Evolutionary conservation across 2,797 vertebrate genomes (phyloP).

Genomic region (Acanthiza pusilla): DNA sequence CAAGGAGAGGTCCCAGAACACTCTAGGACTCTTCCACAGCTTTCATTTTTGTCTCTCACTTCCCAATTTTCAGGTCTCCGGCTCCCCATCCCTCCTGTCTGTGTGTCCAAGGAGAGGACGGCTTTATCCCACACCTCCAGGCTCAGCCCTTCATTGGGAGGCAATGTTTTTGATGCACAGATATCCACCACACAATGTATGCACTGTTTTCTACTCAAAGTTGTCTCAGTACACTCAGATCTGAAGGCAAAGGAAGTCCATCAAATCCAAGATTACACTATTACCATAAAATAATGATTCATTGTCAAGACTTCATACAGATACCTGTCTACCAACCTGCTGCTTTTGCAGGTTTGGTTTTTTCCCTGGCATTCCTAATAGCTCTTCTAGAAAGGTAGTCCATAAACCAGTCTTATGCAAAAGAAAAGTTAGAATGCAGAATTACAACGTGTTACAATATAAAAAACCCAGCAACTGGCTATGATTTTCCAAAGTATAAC

Average conservation of each 20-base stretch:
- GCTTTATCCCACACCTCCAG: not conserved
- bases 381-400: not conserved
- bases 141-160: not conserved
- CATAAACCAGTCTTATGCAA: not conserved
- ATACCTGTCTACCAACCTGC: not conserved
- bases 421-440: conserved; percentile 25
- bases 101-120: not conserved
- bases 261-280: not conserved
- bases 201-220: not conserved
- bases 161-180: not conserved
- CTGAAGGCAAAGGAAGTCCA: not conserved
- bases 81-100: not conserved
- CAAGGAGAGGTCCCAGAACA: not conserved
- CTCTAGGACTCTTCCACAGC: not conserved
- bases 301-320: not conserved
- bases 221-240: not conserved
- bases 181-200: not conserved
- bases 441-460: conserved; percentile 17
- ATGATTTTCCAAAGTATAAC: conserved; percentile 53
- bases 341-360: not conserved
- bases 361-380: not conserved
- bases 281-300: not conserved
- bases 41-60: not conserved
- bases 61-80: not conserved
- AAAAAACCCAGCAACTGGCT: not conserved